phyloP scores from a whole-genome alignment of 2,888 invertebrate species.

The Anarsia innoxiella region DNA sequence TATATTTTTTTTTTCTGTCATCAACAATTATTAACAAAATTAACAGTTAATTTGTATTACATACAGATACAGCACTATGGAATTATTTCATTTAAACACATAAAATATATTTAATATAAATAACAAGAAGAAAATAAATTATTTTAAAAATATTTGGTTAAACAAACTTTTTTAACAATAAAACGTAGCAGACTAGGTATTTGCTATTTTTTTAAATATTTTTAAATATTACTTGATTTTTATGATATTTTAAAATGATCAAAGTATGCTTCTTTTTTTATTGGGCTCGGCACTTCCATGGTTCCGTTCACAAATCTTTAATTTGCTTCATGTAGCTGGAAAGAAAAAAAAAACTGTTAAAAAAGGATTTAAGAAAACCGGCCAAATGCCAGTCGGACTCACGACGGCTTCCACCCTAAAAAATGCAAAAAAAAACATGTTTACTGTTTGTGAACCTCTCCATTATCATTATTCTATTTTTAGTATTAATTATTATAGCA shows the following conservation, averaged over 20 bases:
- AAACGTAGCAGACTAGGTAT: slow-evolving; percentile 28
- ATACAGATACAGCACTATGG: slow-evolving; percentile 33
- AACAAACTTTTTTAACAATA: slow-evolving; percentile 16
- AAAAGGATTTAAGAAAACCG: no score
- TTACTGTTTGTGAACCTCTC: no score
- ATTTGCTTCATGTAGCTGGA: no score
- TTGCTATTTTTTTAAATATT: slow-evolving; percentile 19
- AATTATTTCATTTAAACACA: no score
- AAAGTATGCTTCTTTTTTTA: slow-evolving; percentile 30
- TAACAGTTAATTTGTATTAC: slow-evolving; percentile 27
- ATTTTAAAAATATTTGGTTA: slow-evolving; percentile 6
- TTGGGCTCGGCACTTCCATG: slow-evolving; percentile 45
- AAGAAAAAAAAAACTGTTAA: no score
- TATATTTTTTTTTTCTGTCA: slow-evolving; percentile 5
- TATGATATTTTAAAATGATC: slow-evolving; percentile 38
- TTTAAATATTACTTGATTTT: slow-evolving; percentile 5
- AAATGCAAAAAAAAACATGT: no score
- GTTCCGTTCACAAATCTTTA: slow-evolving; percentile 18
- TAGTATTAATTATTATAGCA: no score
- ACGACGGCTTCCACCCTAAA: no score
- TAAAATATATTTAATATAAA: no score
- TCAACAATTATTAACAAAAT: slow-evolving; percentile 16
- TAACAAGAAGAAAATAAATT: slow-evolving; percentile 15
- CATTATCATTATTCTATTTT: no score
- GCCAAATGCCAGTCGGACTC: no score